Base-by-base conservation (phyloP, 30 jellyfish, hydroid and myxozoan species). In the Cassiopea andromeda region DNA sequence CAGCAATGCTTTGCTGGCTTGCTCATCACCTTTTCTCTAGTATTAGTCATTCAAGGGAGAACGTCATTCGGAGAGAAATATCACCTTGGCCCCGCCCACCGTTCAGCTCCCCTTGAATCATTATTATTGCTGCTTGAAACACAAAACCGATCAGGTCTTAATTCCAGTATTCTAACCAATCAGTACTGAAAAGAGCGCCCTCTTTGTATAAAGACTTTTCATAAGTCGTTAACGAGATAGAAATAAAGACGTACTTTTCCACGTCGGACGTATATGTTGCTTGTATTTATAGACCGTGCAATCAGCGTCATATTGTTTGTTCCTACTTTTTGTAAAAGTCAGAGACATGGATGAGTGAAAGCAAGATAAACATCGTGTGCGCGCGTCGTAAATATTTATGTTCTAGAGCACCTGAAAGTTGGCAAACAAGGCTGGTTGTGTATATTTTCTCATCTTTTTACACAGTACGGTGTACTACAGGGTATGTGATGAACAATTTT, bases 141-240 rank as follows among this genome's bases (percentile, higher is more conserved):
- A 64, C 79, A 74, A 58, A 58, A 74, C 73, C 44, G 78, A 85
- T 77, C 50, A 75, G 70, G 48, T 44, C 46, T 57, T 85, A 85
- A 85, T 85, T 85, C 87, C 83, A 74, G 70, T 60, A 57, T 59
- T 12, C 84, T 49, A 57, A 79, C 94, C 94, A 87, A 87, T 87
- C 94, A 87, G 83, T 67, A 43, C 38, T 46, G 49, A 74, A 57
- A 54, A 45, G 89, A 77, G 59, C 47, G 81, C 38, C 58, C 64
- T 17, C 94, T 57, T 87, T 87, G 89, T 60, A 44, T 46, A 18
- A n/a, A 27, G 73, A 44, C 88, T 66, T 81, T 75, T 87, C 70
- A 66, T 69, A 66, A 87, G 88, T 75, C 89, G 89, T 75, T 87
- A 87, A 87, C 80, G 85, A 69, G 94, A 87, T 87, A 87, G 43